These are phyloP conservation scores for Psococerastis gibbosa DNA, from an alignment of 2,888 invertebrate species.

Conservation along the genomic window DNA sequence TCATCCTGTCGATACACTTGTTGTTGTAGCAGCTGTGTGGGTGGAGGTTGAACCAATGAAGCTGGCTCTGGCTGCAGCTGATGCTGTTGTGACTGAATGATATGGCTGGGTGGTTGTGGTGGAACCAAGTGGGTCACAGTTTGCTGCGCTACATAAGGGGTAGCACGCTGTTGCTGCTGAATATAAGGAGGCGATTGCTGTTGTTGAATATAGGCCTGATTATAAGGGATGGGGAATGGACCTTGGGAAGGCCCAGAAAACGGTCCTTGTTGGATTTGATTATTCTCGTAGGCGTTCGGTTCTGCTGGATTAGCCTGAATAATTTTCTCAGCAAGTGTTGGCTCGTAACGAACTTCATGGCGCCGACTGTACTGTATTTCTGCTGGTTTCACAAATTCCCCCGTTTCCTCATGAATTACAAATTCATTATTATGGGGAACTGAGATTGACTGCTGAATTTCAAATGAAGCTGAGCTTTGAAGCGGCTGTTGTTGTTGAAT, in stretches of 20 bases:
- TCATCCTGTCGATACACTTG: conserved; percentile 12
- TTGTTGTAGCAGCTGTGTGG: conserved; percentile 11
- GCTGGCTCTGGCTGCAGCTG: conserved; percentile 6
- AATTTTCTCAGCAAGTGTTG: conserved; percentile 3
- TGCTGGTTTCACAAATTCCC: conserved; percentile 3
- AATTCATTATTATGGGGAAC: conserved; percentile 5
- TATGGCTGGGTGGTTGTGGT: neutral
- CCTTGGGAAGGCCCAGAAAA: neutral
- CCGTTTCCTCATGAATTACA: conserved; percentile 6
- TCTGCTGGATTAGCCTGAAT: conserved; percentile 5
- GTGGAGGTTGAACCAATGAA: conserved; percentile 10
- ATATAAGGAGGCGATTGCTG: neutral
- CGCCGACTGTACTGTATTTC: conserved; percentile 1
- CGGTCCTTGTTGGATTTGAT: neutral
- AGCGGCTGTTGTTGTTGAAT: neutral
- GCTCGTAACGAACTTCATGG: conserved; percentile 3
- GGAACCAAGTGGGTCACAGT: neutral
- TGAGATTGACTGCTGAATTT: conserved; percentile 8
- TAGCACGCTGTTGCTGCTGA: neutral
- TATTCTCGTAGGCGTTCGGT: neutral
- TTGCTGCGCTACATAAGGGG: neutral
- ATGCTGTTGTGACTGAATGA: neutral
- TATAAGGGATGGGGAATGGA: neutral
- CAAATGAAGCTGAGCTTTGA: neutral
- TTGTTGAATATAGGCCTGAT: neutral